Conservation (phyloP, 2,888 invertebrate species). For the Hydrotaea cyrtoneurina region DNA sequence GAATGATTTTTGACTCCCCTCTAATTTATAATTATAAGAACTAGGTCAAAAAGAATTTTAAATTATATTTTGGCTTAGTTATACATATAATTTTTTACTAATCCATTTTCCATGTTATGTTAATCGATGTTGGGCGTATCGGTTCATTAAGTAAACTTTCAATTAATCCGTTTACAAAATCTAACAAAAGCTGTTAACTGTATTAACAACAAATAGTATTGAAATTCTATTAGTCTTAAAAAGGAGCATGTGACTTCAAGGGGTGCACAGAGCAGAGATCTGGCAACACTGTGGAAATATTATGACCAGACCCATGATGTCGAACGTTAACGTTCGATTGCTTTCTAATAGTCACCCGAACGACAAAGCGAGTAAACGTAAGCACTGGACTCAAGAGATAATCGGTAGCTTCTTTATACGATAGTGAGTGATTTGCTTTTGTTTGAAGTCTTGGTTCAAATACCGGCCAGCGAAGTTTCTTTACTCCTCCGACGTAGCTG, state of each 20-base stretch:
- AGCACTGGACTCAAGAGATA: too few relatives aligned
- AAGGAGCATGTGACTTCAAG: not conserved
- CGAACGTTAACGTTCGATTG: too few relatives aligned
- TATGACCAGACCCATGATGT: too few relatives aligned
- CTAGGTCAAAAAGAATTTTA: conserved; percentile 21
- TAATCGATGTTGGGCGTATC: not conserved
- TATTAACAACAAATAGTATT: not conserved
- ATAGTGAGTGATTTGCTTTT: too few relatives aligned
- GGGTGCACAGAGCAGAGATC: not conserved
- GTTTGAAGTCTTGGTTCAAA: too few relatives aligned
- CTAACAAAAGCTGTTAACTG: not conserved
- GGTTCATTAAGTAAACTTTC: not conserved
- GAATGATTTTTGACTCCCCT: not conserved
- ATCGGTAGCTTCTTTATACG: too few relatives aligned
- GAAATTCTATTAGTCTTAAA: not conserved
- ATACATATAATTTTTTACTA: conserved; percentile 17
- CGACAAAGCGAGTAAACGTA: too few relatives aligned
- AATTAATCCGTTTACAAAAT: not conserved
- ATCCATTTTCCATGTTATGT: not conserved
- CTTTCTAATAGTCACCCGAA: too few relatives aligned
- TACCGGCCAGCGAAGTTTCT: not conserved
- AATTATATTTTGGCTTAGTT: conserved; percentile 31
- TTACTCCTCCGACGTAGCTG: not conserved
- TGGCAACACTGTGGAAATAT: not conserved
- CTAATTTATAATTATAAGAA: not conserved